A percentile compares a stretch with the other conserved stretches of the same genome.
Conservation (phyloP, 2,113 vertebrate genomes). For the Megaceryle torquata region DNA sequence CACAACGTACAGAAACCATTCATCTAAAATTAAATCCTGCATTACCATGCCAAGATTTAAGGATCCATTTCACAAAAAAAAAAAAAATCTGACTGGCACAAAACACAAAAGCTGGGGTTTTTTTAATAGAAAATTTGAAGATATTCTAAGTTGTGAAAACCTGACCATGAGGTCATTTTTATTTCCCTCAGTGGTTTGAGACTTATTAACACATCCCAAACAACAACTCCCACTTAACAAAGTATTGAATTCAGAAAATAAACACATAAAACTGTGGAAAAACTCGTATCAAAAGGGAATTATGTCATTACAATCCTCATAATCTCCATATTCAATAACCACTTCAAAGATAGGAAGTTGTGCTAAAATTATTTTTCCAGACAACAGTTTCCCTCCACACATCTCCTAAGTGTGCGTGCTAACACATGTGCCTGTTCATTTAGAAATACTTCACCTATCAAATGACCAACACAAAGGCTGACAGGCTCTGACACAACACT, state of each 20-base stretch:
- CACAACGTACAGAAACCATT: neutral
- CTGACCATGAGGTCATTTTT: neutral
- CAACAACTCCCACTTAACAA: neutral
- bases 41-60: neutral
- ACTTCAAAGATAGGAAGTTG: neutral
- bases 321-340: neutral
- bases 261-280: neutral
- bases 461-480: neutral
- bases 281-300: neutral
- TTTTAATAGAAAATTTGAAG: neutral
- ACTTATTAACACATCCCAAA: neutral
- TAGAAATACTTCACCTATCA: neutral
- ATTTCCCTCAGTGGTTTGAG: neutral
- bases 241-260: neutral
- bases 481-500: neutral
- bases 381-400: neutral
- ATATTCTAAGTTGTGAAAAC: neutral
- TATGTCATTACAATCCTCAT: neutral
- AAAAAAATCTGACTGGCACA: neutral
- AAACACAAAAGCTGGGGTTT: neutral
- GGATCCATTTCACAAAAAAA: neutral
- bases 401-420: neutral
- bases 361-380: slow-evolving; percentile 5
- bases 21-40: neutral
- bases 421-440: neutral